These are phyloP conservation scores for Gryllus bimaculatus DNA, from an alignment of 1,140 invertebrate species.

Conservation along the genomic window DNA sequence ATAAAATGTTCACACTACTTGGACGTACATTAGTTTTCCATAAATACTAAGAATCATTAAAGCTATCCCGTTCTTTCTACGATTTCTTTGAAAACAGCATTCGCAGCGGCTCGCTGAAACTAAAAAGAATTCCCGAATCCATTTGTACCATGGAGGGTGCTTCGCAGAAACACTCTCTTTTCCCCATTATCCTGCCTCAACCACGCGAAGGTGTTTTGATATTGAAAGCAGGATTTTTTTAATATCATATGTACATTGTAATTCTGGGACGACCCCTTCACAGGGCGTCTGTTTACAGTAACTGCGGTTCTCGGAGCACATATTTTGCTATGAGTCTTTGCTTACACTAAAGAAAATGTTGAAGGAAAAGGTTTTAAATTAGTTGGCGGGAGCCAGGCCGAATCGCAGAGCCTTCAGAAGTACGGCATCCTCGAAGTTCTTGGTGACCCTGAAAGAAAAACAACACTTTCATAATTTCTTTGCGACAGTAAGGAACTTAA, in stretches of 20 bases:
- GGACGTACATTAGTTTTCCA: no score
- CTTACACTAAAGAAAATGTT: background rate
- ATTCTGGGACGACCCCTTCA: background rate
- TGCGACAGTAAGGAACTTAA: no score
- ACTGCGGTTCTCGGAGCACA: background rate
- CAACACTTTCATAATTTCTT: background rate
- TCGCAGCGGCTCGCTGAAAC: no score
- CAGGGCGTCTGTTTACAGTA: background rate
- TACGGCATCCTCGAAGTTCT: background rate
- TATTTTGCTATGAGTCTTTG: background rate
- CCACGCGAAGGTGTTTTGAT: background rate
- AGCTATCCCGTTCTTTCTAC: no score
- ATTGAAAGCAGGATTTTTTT: background rate
- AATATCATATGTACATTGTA: background rate
- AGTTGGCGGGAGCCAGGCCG: background rate
- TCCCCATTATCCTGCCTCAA: background rate
- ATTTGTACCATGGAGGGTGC: background rate
- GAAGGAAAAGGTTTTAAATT: background rate
- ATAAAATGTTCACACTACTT: no score
- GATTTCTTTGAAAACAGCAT: no score
- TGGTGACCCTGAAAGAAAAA: background rate
- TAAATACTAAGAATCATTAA: no score
- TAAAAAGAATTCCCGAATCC: background rate
- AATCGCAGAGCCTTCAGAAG: background rate
- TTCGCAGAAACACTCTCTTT: background rate